phyloP scores from a whole-genome alignment of 2,888 invertebrate genomes.

The Thereva nobilitata region DNA sequence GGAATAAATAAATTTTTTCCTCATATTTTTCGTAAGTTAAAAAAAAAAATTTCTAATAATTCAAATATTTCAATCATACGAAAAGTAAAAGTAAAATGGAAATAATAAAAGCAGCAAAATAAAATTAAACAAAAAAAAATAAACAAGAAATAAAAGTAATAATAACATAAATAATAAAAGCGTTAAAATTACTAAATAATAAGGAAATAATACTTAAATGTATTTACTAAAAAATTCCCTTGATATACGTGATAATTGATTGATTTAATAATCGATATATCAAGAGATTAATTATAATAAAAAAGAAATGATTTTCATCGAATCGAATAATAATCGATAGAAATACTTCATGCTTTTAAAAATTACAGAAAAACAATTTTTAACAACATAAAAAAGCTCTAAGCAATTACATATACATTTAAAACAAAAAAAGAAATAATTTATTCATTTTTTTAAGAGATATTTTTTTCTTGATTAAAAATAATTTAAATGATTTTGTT shows the following conservation, averaged over 20 bases:
- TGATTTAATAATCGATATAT: slow-evolving; percentile 1
- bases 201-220: slow-evolving; percentile 35
- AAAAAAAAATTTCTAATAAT: background rate
- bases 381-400: slow-evolving; percentile 11
- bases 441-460: slow-evolving; percentile 15
- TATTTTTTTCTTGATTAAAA: slow-evolving; percentile 5
- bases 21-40: slow-evolving; percentile 24
- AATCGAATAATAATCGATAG: slow-evolving; percentile 19
- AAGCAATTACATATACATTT: slow-evolving; percentile 10
- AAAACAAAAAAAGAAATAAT: slow-evolving; percentile 20
- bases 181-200: background rate
- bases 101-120: slow-evolving; percentile 24
- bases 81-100: slow-evolving; percentile 11
- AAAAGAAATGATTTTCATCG: background rate
- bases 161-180: too few species aligned
- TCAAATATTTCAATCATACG: slow-evolving; percentile 16
- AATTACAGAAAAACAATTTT: slow-evolving; percentile 1
- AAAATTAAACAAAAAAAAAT: slow-evolving; percentile 18
- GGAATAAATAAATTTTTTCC: slow-evolving; percentile 26
- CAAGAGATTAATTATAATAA: slow-evolving; percentile 27
- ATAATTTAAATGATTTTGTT: slow-evolving; percentile 14
- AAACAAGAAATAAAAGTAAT: background rate
- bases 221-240: slow-evolving; percentile 37
- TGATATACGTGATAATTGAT: slow-evolving; percentile 23
- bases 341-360: slow-evolving; percentile 13